These are phyloP conservation scores for Peromyscus californicus DNA, from an alignment of 2,113 vertebrate species.

Conservation along the genomic window DNA sequence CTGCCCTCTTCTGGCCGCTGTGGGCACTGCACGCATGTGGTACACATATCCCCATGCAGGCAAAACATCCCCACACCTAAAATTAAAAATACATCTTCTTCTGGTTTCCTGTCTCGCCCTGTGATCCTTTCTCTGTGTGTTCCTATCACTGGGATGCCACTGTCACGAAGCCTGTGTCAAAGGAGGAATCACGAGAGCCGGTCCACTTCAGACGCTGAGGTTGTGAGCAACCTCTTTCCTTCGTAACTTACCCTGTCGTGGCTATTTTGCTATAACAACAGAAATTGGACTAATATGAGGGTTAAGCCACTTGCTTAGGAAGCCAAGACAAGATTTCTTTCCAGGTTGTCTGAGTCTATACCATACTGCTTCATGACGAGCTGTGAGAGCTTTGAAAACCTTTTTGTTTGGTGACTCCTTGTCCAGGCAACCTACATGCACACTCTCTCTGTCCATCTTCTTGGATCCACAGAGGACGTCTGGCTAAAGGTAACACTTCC, in stretches of 20 bases:
- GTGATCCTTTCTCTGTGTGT: background rate
- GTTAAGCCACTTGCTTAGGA: background rate
- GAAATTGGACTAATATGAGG: background rate
- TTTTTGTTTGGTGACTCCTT: background rate
- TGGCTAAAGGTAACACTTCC: background rate
- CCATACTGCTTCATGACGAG: rapidly evolving
- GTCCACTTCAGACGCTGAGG: background rate
- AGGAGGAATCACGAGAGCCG: background rate
- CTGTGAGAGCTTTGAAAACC: background rate
- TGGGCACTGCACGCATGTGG: background rate
- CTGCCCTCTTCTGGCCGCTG: background rate
- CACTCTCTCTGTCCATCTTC: background rate
- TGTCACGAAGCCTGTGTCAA: background rate
- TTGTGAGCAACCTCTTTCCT: background rate
- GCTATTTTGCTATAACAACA: background rate
- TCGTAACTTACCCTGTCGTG: background rate
- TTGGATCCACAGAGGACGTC: background rate
- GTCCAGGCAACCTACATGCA: background rate
- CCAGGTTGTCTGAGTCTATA: too few relatives aligned
- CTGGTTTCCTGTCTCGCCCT: background rate
- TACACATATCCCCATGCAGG: background rate
- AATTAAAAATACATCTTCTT: background rate
- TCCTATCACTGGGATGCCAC: too few relatives aligned
- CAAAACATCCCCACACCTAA: background rate
- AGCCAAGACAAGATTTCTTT: background rate